These are phyloP conservation scores for Syngnathus acus DNA, from an alignment of 2,797 vertebrate genomes.

Conservation along the genomic window DNA sequence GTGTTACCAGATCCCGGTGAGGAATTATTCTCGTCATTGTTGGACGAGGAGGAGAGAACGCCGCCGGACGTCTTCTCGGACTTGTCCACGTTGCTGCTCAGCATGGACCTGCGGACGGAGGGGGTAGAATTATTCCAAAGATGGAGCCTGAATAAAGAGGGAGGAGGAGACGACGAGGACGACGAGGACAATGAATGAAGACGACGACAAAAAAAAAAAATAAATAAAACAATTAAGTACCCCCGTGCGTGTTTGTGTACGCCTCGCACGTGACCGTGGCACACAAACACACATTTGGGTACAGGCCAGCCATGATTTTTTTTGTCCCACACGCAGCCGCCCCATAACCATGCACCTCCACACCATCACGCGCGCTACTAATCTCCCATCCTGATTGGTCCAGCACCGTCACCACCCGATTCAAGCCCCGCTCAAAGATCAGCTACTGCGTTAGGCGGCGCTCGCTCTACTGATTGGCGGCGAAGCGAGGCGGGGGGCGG, in stretches of 20 bases:
- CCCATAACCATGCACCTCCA: conserved; percentile 11
- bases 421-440: conserved; percentile 41
- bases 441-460: conserved; percentile 48
- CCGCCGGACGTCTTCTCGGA: conserved; percentile 68
- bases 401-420: conserved; percentile 57
- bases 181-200: conserved; percentile 39
- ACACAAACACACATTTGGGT: conserved; percentile 50
- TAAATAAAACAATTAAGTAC: no score
- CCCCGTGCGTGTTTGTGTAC: no score
- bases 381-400: conserved; percentile 46
- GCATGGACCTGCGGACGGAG: conserved; percentile 66
- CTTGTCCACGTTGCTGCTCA: conserved; percentile 73
- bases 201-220: no score
- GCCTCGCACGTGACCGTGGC: no score
- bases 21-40: conserved; percentile 64
- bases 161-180: conserved; percentile 20
- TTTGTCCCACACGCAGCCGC: conserved; percentile 7
- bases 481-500: conserved; percentile 12
- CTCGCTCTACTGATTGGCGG: conserved; percentile 56
- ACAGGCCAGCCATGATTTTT: conserved; percentile 8
- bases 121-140: conserved; percentile 15
- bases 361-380: conserved; percentile 17
- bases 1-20: conserved; percentile 62
- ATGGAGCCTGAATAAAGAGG: conserved; percentile 26
- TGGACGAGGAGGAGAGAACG: conserved; percentile 61